Percentiles rank a stretch among this genome's conserved stretches.
These are phyloP conservation scores for Chanos chanos DNA, from an alignment of 2,797 vertebrate species.

Conservation along the genomic window DNA sequence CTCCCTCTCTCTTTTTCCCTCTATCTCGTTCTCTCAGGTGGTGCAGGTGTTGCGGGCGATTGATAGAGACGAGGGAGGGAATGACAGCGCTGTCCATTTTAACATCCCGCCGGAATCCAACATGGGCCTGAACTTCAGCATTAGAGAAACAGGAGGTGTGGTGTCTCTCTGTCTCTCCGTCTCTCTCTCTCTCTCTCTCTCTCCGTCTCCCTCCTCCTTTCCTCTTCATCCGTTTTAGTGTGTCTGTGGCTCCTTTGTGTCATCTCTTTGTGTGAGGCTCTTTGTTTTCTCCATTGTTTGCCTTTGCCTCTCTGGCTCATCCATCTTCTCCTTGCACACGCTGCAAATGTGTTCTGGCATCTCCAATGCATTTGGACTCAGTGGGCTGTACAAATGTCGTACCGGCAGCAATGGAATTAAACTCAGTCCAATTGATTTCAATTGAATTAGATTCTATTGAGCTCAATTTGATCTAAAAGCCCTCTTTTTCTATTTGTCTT, in stretches of 20 bases:
- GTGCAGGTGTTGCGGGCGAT: slow-evolving; percentile 85
- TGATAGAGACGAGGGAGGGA: slow-evolving; percentile 84
- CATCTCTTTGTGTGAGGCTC: slow-evolving; percentile 60
- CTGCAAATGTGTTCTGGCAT: slow-evolving; percentile 20
- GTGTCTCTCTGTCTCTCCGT: slow-evolving; percentile 41
- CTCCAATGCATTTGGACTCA: slow-evolving; percentile 30
- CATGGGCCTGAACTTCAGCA: slow-evolving; percentile 79
- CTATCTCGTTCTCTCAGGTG: slow-evolving; percentile 73
- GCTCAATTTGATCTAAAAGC: slow-evolving; percentile 41
- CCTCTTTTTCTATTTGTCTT: slow-evolving; percentile 11
- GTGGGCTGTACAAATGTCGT: slow-evolving; percentile 41
- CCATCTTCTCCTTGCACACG: slow-evolving; percentile 21
- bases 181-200: slow-evolving; percentile 21
- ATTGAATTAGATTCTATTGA: slow-evolving; percentile 47
- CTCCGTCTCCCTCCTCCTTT: slow-evolving; percentile 38
- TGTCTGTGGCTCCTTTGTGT: slow-evolving; percentile 51
- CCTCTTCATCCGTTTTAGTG: slow-evolving; percentile 52
- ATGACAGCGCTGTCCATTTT: slow-evolving; percentile 82
- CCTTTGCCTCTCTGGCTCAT: slow-evolving; percentile 35
- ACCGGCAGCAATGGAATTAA: slow-evolving; percentile 43
- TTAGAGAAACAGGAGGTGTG: slow-evolving; percentile 84
- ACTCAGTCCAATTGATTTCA: slow-evolving; percentile 54
- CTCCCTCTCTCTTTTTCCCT: slow-evolving; percentile 23
- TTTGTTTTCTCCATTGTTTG: slow-evolving; percentile 59
- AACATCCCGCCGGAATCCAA: slow-evolving; percentile 78